phyloP scores from a whole-genome alignment of 2,797 vertebrate species.

The Holocentrus rufus region DNA sequence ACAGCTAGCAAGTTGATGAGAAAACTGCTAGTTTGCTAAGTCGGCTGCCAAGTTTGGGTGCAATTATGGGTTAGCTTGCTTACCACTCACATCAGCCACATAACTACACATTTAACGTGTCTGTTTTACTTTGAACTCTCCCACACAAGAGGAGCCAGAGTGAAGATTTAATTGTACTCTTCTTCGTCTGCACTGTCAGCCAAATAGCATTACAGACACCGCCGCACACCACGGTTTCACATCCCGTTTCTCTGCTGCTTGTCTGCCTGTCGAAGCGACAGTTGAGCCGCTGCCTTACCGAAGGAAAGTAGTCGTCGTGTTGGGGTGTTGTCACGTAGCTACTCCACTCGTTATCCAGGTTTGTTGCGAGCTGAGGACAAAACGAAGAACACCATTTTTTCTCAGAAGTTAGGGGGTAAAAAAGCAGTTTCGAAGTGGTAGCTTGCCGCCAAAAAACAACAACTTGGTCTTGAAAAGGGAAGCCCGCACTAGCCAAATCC shows the following conservation, averaged over 20 bases:
- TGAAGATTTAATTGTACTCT: not conserved
- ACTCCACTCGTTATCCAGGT: slow-evolving; percentile 77
- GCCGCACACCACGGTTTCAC: slow-evolving; percentile 24
- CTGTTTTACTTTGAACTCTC: not conserved
- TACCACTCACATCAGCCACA: not conserved
- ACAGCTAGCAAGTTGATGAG: slow-evolving; percentile 58
- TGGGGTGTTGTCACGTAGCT: slow-evolving; percentile 70
- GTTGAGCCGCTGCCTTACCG: slow-evolving; percentile 63
- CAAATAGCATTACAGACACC: slow-evolving; percentile 17
- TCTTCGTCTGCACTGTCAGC: slow-evolving; percentile 33
- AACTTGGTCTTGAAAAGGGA: slow-evolving; percentile 32
- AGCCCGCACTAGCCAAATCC: slow-evolving; percentile 34
- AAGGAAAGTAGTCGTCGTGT: slow-evolving; percentile 59
- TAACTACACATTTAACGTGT: not conserved
- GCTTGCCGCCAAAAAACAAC: slow-evolving; percentile 27
- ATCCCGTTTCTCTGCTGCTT: slow-evolving; percentile 22
- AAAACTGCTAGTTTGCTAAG: slow-evolving; percentile 29
- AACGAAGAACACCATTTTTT: slow-evolving; percentile 77
- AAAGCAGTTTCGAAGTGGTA: slow-evolving; percentile 17
- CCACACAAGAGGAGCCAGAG: not conserved
- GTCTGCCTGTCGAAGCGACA: slow-evolving; percentile 39
- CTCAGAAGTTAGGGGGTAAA: slow-evolving; percentile 31
- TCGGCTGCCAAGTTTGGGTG: slow-evolving; percentile 45
- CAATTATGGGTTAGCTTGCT: slow-evolving; percentile 14
- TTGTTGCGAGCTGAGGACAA: slow-evolving; percentile 72